phyloP scores from a whole-genome alignment of 35 echinoderm and acorn worm species.

The Chiridota heheva region DNA sequence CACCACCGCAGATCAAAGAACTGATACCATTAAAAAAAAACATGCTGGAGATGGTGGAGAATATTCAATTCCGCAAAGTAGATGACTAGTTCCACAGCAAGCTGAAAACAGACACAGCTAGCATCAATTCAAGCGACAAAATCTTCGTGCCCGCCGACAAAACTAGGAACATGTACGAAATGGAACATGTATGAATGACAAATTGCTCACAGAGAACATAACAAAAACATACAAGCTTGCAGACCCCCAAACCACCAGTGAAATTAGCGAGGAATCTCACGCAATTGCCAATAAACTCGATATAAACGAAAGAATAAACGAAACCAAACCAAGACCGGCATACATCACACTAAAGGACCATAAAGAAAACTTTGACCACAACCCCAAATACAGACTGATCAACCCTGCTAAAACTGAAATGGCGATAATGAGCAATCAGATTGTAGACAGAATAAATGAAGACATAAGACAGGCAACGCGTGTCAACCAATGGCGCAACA shows the following conservation, averaged over 20 bases:
- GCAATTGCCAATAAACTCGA: neutral
- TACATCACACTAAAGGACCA: slow-evolving; percentile 33
- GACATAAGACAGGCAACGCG: neutral
- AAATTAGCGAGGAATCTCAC: neutral
- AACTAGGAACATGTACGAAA: too few species aligned
- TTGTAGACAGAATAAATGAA: slow-evolving; percentile 17
- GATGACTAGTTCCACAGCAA: too few species aligned
- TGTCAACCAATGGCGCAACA: slow-evolving; percentile 38
- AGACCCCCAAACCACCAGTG: neutral
- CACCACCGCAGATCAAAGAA: too few species aligned
- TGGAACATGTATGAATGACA: neutral
- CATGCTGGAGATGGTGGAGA: too few species aligned
- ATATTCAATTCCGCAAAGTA: too few species aligned
- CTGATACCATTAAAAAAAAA: too few species aligned
- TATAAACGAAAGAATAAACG: slow-evolving; percentile 19
- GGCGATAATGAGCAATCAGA: slow-evolving; percentile 25
- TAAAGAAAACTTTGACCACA: slow-evolving; percentile 38
- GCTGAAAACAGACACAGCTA: too few species aligned
- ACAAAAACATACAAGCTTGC: too few species aligned
- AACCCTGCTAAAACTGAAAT: slow-evolving; percentile 37
- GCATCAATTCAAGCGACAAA: too few species aligned
- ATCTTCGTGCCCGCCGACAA: too few species aligned
- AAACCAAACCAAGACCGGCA: slow-evolving; percentile 3
- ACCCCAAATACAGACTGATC: slow-evolving; percentile 40
- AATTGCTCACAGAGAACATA: too few species aligned